Base-by-base conservation (phyloP, 2,113 vertebrate genomes). In the rabbit (Oryctolagus cuniculus) region DNA sequence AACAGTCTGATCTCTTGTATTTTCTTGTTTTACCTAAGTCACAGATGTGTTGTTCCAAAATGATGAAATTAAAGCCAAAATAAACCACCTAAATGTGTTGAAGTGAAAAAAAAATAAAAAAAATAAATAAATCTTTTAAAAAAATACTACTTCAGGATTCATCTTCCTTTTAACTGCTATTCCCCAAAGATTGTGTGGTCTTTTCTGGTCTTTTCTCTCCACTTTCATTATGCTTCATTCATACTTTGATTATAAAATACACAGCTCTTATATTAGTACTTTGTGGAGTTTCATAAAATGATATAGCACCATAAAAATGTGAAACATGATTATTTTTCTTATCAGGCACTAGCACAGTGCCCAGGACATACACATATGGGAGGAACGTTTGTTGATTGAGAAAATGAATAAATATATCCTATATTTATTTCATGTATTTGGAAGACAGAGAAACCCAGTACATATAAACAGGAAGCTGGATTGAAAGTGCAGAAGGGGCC, bases 1-100 rank as follows among this genome's bases (percentile, higher is more conserved):
- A n/a, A 69, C 10, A 93, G 74, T 73, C 36, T 91, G 29, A 49
- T 96, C 27, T 95, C 53, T 93, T 88, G 15, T 88, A 21, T 72
- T 95, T 74, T 58, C 15, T n/a, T 94, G 36, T 78, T 95, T 93
- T 25, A 92, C 34, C 16, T 36, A 87, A 93, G 24, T 92, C 21
- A n/a, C 79, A 93, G 91, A 90, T 81, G 11, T 74, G 3, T 85
- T 82, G 25, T 31, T 78, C 73, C 87, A 69, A 94, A 87, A 95
- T 91, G 55, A 67, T 80, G 34, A 90, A 94, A 49, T 1, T 67
- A 29, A 78, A 69, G 78, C 55, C 2, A 95, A 97, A 96, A 94
- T 93, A 90, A 92, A 89, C 21, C 61, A 29, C 51, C 94, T n/a
- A 38, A 73, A 95, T 73, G 24, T 44, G 72, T 86, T 84, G 72